Evolutionary conservation across 2,113 vertebrate species (phyloP), one percentile per base, ranked within the genome.

Genomic region (Chaetura pelagica): DNA sequence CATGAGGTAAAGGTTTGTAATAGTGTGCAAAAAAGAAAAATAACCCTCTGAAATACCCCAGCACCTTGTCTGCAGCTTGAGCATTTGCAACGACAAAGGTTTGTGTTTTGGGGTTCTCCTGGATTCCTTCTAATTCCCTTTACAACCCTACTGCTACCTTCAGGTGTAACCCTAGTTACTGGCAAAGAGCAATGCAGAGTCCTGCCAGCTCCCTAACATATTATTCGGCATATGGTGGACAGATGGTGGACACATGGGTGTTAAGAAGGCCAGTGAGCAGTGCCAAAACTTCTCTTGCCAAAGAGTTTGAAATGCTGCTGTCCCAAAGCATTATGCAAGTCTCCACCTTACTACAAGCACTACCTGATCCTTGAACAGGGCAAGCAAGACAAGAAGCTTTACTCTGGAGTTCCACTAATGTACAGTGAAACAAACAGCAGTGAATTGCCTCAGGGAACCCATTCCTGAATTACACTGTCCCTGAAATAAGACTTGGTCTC

Each of bases 221-320:
- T 30, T 71, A 8, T 55, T 38, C 62, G 85, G 79, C 75, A 34
- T 38, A 51, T 81, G 72, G 79, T 72, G 79, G 83, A 88, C 95
- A 95, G 94, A 90, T 11, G 55, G 95, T 30, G 88, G 88, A 77
- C 86, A 75, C 64, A 38, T 4, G 64, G 76, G 64, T 66, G 79
- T 71, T 77, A 81, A 84, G 85, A 84, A 72, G 61, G 64, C 32
- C 38, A 75, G 32, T 0, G 5, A 23, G 17, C 77, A 0, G 3
- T 59, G 92, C 85, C 94, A 95, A 62, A 73, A 77, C 32, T 88
- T 52, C 27, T 84, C 48, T 55, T 68, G 55, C 85, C 63, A 54
- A 80, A 84, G 64, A 61, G 83, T 68, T 16, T 49, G 44, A 94
- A 84, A 79, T 10, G 58, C 19, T 75, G 55, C 46, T 69, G 38